These are phyloP conservation scores for Clinocottus analis DNA, from an alignment of 2,113 vertebrate genomes.

Conservation along the genomic window DNA sequence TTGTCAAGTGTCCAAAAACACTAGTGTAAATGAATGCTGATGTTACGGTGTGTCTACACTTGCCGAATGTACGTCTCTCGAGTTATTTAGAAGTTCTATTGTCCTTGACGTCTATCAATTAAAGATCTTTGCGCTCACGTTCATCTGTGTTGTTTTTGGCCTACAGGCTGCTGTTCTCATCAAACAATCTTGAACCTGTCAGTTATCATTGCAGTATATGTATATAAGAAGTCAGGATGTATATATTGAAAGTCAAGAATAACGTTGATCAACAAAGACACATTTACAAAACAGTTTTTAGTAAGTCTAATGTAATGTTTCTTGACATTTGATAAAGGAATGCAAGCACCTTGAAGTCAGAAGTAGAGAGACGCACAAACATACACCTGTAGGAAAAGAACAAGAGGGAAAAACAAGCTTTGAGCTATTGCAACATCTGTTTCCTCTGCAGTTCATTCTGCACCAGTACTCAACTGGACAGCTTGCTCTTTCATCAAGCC, in stretches of 20 bases:
- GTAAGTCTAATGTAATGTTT: neutral
- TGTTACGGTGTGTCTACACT: neutral
- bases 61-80: neutral
- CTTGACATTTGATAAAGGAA: neutral
- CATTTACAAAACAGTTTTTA: neutral
- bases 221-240: neutral
- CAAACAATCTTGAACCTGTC: too few relatives aligned
- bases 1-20: conserved; percentile 5
- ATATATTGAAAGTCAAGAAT: neutral
- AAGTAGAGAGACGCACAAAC: neutral
- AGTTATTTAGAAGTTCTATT: neutral
- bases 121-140: too few relatives aligned
- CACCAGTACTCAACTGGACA: conserved; percentile 14
- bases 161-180: neutral
- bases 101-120: neutral
- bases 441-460: conserved; percentile 14
- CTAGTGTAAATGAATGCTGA: neutral
- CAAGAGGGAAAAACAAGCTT: conserved; percentile 12
- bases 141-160: neutral
- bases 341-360: neutral
- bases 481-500: conserved; percentile 46
- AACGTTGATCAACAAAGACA: neutral
- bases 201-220: neutral
- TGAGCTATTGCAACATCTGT: conserved; percentile 23
- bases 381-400: conserved; percentile 15